phyloP scores from a whole-genome alignment of 2,797 vertebrate species.

The Platalea minor region DNA sequence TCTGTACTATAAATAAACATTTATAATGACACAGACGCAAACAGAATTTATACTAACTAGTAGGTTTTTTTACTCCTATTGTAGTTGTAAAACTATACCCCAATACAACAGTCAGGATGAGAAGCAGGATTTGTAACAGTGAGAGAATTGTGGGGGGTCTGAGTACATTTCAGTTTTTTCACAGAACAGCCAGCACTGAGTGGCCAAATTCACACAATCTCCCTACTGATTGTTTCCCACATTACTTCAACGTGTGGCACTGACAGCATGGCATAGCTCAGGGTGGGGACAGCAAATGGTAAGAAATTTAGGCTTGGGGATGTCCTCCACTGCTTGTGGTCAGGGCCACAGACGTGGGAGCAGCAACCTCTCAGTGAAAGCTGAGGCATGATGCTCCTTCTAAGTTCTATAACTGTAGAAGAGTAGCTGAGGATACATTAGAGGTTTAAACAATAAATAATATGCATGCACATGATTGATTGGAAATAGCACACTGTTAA shows the following conservation, averaged over 20 bases:
- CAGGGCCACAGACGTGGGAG: neutral
- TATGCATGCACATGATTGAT: neutral
- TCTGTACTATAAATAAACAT: neutral
- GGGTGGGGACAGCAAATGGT: neutral
- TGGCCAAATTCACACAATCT: neutral
- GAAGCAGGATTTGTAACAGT: neutral
- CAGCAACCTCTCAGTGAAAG: neutral
- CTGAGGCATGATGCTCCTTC: neutral
- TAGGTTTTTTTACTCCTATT: neutral
- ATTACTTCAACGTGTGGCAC: neutral
- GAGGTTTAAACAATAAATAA: neutral
- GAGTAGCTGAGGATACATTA: neutral
- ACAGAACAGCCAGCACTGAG: neutral
- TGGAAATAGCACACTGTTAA: neutral
- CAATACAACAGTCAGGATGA: neutral
- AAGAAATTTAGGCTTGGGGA: neutral
- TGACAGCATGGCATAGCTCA: neutral
- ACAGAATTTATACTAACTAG: neutral
- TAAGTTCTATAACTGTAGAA: neutral
- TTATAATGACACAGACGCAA: neutral
- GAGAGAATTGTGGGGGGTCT: neutral
- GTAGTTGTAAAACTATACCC: neutral
- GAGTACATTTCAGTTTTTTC: neutral
- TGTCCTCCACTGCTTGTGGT: neutral
- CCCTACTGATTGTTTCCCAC: neutral